A percentile compares a stretch with the other conserved stretches of the same genome.
These are phyloP conservation scores for Carcharodon carcharias DNA, from an alignment of 2,797 vertebrate species.

Conservation along the genomic window DNA sequence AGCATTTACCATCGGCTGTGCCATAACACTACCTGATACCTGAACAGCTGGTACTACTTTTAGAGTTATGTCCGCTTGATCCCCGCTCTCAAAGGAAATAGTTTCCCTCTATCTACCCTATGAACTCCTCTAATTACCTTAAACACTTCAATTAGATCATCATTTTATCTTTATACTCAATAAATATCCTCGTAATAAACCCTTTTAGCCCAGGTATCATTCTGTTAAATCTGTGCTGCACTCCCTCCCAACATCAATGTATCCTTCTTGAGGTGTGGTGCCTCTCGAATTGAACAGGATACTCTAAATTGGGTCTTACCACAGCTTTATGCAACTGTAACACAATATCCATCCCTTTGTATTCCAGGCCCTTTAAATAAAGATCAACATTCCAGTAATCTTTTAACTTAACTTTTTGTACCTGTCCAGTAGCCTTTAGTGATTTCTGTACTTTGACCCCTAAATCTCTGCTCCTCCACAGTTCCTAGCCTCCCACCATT, in stretches of 20 bases:
- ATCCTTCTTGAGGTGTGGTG: background rate
- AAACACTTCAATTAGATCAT: background rate
- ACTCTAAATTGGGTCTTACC: background rate
- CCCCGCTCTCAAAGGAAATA: background rate
- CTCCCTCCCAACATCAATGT: background rate
- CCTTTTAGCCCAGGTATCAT: background rate
- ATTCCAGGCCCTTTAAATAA: background rate
- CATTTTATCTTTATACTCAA: background rate
- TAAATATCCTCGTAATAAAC: background rate
- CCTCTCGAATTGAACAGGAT: too few relatives aligned
- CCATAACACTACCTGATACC: background rate
- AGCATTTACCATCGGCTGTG: too few relatives aligned
- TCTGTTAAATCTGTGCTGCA: background rate
- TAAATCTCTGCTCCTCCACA: background rate
- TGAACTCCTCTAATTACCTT: background rate
- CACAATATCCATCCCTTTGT: background rate
- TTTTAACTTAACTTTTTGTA: background rate
- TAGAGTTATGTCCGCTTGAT: background rate
- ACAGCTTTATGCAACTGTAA: background rate
- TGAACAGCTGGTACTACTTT: background rate
- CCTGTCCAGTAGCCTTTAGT: background rate
- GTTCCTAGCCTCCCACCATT: background rate
- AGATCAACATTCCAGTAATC: background rate
- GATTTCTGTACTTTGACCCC: background rate
- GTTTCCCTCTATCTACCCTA: background rate